These are phyloP conservation scores for Poecilia velifera DNA, from an alignment of 2,797 vertebrate species.

Conservation along the genomic window DNA sequence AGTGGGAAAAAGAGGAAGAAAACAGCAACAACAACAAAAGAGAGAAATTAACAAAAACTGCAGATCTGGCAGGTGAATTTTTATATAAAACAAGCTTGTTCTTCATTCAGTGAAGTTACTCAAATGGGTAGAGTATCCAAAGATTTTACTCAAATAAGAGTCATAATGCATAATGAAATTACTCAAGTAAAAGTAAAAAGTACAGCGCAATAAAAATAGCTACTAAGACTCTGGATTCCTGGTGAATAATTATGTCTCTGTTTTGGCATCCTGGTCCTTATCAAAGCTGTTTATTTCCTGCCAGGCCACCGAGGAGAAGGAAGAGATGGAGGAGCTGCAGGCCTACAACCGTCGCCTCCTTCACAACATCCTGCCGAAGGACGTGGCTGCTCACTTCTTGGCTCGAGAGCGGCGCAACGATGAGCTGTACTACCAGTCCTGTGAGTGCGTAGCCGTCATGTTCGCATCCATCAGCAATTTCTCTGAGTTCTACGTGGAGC, in stretches of 20 bases:
- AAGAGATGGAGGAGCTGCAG: conserved; percentile 97
- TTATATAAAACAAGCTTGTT: too few species aligned
- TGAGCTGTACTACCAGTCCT: conserved; percentile 96
- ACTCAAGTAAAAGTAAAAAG: too few species aligned
- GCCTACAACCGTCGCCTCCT: conserved; percentile 94
- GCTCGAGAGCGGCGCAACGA: conserved; percentile 91
- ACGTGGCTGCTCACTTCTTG: conserved; percentile 93
- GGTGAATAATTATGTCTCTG: neutral
- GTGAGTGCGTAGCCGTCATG: conserved; percentile 95
- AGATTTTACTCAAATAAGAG: too few species aligned
- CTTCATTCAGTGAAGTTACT: too few species aligned
- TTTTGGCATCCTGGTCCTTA: neutral
- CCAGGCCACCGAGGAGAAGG: conserved; percentile 95
- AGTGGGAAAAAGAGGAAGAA: too few species aligned
- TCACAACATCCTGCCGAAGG: conserved; percentile 96
- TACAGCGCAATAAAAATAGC: too few species aligned
- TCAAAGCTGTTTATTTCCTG: conserved; percentile 1
- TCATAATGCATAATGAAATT: too few species aligned
- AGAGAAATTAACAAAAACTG: too few species aligned
- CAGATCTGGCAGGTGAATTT: too few species aligned
- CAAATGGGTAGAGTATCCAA: too few species aligned
- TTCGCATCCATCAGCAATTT: conserved; percentile 98
- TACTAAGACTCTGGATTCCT: too few species aligned
- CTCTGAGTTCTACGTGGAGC: conserved; percentile 95
- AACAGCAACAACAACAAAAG: too few species aligned